Evolutionary conservation across 2,888 invertebrate genomes (phyloP).

Genomic region (Cheiracanthium punctorium): DNA sequence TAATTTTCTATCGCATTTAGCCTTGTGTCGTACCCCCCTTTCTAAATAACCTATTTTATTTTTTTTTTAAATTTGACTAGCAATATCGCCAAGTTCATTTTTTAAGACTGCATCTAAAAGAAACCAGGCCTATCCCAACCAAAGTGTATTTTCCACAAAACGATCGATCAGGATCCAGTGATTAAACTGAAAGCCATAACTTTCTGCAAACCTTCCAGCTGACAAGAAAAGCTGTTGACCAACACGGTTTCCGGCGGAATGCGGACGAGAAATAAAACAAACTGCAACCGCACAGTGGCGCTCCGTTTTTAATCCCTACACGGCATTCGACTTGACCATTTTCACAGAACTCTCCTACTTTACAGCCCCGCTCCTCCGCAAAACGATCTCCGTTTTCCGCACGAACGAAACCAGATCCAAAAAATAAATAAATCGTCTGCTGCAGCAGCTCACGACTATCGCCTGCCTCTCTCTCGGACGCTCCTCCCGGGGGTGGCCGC

Average conservation of each 20-base stretch:
- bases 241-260: neutral
- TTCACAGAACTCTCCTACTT: neutral
- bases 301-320: neutral
- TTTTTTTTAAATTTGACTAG: too few relatives aligned
- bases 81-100: too few relatives aligned
- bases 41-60: too few relatives aligned
- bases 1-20: too few relatives aligned
- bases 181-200: too few relatives aligned
- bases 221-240: neutral
- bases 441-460: neutral
- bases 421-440: neutral
- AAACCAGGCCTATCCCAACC: too few relatives aligned
- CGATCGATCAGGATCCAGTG: too few relatives aligned
- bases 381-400: neutral
- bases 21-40: too few relatives aligned
- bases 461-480: neutral
- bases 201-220: too few relatives aligned
- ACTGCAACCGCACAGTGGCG: neutral
- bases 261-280: neutral
- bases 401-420: conserved; percentile 1
- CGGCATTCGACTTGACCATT: neutral
- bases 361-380: neutral
- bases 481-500: conserved; percentile 6
- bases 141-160: too few relatives aligned
- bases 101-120: too few relatives aligned